Evolutionary conservation across 2,797 vertebrate species (phyloP).

Genomic region (Argya squamiceps): DNA sequence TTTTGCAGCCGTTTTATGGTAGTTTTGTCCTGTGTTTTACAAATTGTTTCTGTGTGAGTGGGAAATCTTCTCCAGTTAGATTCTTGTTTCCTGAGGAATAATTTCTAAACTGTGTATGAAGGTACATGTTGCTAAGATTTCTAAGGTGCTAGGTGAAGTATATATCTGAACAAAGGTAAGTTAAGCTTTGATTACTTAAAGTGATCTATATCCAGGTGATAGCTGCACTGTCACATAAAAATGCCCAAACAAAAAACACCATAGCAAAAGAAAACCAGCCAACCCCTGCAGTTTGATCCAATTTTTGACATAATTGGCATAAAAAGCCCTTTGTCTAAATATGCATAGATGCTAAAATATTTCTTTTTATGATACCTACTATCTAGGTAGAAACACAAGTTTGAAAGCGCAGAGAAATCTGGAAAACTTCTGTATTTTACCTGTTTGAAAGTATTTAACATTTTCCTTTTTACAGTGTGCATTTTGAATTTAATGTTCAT

Average conservation of each 20-base stretch:
- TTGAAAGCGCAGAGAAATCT: not conserved
- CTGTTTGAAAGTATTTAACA: not conserved
- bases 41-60: not conserved
- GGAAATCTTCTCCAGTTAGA: not conserved
- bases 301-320: not conserved
- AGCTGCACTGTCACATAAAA: not conserved
- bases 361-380: not conserved
- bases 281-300: not conserved
- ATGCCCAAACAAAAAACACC: not conserved
- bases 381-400: not conserved
- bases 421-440: not conserved
- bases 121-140: not conserved
- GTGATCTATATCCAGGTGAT: not conserved
- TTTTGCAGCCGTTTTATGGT: not conserved
- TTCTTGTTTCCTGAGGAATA: not conserved
- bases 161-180: conserved; percentile 9
- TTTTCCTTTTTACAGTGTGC: not conserved
- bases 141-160: not conserved
- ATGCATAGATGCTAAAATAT: not conserved
- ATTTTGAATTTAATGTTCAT: not conserved
- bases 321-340: not conserved
- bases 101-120: not conserved
- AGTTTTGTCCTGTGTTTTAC: not conserved
- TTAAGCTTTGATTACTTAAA: not conserved
- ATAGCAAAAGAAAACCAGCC: not conserved